A percentile compares a stretch with the other conserved stretches of the same genome.
These are phyloP conservation scores for Aphaenogaster rudis DNA, from an alignment of 1,140 invertebrate genomes.

Conservation along the genomic window DNA sequence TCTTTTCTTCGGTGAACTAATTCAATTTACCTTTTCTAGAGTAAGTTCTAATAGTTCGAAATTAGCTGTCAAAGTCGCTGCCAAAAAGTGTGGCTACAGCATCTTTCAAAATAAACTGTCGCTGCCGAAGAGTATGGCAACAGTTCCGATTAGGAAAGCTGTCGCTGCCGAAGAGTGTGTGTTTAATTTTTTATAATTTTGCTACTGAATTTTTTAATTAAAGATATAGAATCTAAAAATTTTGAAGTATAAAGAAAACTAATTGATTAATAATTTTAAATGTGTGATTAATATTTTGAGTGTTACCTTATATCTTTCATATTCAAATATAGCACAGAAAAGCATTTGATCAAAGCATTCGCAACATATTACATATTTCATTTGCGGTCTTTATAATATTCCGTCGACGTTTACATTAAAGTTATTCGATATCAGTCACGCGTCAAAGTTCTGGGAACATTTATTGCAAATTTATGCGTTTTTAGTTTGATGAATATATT, in stretches of 20 bases:
- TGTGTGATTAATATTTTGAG: constrained; percentile 1
- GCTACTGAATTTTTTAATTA: not conserved
- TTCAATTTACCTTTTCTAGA: too few species aligned
- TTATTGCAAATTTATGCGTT: constrained; percentile 2
- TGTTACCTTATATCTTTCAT: not conserved
- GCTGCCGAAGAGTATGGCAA: too few species aligned
- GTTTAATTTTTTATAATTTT: not conserved
- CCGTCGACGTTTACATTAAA: not conserved
- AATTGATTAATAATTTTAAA: not conserved
- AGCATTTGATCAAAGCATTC: not conserved
- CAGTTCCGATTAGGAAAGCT: too few species aligned
- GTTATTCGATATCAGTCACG: not conserved
- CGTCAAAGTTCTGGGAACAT: not conserved
- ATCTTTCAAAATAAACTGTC: too few species aligned
- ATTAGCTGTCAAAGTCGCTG: too few species aligned
- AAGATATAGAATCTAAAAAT: not conserved
- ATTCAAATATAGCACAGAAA: not conserved
- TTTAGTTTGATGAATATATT: not conserved
- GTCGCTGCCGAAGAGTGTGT: too few species aligned
- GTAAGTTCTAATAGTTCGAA: too few species aligned
- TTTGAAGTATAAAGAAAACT: not conserved
- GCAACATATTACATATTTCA: not conserved
- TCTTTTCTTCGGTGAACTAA: too few species aligned
- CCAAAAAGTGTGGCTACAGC: too few species aligned
- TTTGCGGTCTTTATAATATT: not conserved